phyloP scores from a whole-genome alignment of 2,888 invertebrate species.

The Metopia argyrocephala region DNA sequence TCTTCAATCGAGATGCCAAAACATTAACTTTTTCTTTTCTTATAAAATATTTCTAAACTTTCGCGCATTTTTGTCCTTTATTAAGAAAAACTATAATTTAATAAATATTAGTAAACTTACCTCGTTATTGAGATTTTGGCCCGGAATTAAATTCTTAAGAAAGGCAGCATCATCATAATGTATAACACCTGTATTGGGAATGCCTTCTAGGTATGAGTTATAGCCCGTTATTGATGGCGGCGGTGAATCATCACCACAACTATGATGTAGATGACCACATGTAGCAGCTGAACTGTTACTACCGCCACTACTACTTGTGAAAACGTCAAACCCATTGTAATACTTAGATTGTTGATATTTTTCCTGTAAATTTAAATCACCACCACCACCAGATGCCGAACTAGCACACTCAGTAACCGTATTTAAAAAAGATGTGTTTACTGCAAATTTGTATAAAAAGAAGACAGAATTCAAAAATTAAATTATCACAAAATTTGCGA shows the following conservation, averaged over 20 bases:
- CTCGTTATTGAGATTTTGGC: slow-evolving; percentile 78
- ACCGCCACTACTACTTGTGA: slow-evolving; percentile 66
- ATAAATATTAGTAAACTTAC: slow-evolving; percentile 69
- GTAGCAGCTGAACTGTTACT: slow-evolving; percentile 48
- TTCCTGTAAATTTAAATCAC: slow-evolving; percentile 71
- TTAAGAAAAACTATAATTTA: too few relatives aligned
- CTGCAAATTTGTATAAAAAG: slow-evolving; percentile 43
- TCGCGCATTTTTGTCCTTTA: too few relatives aligned
- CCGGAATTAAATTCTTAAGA: slow-evolving; percentile 78
- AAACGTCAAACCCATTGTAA: slow-evolving; percentile 77
- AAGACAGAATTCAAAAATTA: background rate
- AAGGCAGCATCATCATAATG: slow-evolving; percentile 78
- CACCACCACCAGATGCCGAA: slow-evolving; percentile 18
- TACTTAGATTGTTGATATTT: slow-evolving; percentile 76
- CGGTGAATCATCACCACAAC: slow-evolving; percentile 77
- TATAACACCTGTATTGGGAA: slow-evolving; percentile 76
- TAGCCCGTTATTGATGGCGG: slow-evolving; percentile 77
- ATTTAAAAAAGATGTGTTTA: slow-evolving; percentile 54
- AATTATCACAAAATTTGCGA: background rate
- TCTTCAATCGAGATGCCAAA: too few relatives aligned
- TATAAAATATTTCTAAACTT: background rate
- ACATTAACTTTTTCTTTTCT: too few relatives aligned
- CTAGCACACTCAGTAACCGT: slow-evolving; percentile 45
- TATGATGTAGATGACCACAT: slow-evolving; percentile 72
- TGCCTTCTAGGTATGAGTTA: slow-evolving; percentile 77